phyloP scores from a whole-genome alignment of 1,140 invertebrate genomes.

The Trichonephila clavata region DNA sequence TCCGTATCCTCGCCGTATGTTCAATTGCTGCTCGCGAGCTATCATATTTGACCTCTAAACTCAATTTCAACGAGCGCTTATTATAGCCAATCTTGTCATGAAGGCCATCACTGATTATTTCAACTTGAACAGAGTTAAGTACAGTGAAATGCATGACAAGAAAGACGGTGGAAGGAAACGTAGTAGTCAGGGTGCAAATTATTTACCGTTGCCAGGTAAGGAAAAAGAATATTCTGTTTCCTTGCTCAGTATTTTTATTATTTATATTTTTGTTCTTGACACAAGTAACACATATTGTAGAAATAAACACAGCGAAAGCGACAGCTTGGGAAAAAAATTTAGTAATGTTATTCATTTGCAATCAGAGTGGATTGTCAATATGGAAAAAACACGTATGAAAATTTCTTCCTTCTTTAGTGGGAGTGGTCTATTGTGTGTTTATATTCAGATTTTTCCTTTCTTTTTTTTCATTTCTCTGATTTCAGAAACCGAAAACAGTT shows the following conservation, averaged over 20 bases:
- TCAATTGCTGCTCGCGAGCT: conserved; percentile 19
- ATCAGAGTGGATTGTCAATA: neutral
- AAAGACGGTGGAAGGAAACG: conserved; percentile 4
- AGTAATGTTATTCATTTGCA: neutral
- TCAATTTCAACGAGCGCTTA: conserved; percentile 34
- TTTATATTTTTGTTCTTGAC: neutral
- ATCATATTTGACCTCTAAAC: conserved; percentile 70
- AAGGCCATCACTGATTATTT: conserved; percentile 73
- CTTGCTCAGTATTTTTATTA: neutral
- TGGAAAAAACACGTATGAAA: neutral
- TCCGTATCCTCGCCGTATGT: conserved; percentile 38
- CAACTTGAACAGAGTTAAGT: conserved; percentile 48
- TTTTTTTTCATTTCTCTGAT: neutral
- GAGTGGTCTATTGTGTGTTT: conserved; percentile 13
- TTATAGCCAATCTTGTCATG: conserved; percentile 54
- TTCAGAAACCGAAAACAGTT: neutral
- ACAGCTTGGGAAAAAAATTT: neutral
- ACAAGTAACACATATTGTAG: neutral
- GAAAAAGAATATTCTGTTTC: neutral
- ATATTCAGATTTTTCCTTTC: neutral
- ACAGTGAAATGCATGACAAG: conserved; percentile 64
- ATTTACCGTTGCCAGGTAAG: conserved; percentile 64
- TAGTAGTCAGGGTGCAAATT: conserved; percentile 22
- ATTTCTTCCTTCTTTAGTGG: neutral
- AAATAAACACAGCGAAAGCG: conserved; percentile 6